A percentile compares a stretch with the other conserved stretches of the same genome.
Conservation (phyloP, 64 coral and sea anemone species). For the Catalaphyllia jardinei region DNA sequence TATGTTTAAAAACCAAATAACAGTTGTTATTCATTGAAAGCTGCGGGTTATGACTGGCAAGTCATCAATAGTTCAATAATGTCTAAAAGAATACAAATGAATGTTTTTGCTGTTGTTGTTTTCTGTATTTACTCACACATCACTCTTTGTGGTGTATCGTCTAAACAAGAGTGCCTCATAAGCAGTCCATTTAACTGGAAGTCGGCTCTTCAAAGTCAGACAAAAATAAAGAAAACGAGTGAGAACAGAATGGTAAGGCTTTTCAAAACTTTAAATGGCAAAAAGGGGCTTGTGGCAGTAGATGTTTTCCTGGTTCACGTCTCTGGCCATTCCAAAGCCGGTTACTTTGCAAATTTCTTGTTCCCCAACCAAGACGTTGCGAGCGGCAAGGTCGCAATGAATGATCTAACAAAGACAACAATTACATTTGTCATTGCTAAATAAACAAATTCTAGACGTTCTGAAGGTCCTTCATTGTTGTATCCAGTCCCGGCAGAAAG, state of each 20-base stretch:
- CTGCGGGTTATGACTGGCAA: not conserved
- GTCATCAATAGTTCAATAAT: not conserved
- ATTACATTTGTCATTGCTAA: not conserved
- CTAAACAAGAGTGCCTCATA: slow-evolving; percentile 45
- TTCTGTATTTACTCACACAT: slow-evolving; percentile 32
- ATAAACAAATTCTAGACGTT: not conserved
- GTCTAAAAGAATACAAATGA: not conserved
- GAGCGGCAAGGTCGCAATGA: slow-evolving; percentile 65
- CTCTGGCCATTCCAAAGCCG: slow-evolving; percentile 64
- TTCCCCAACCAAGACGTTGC: slow-evolving; percentile 68
- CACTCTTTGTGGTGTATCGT: slow-evolving; percentile 49
- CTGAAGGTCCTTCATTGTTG: not conserved
- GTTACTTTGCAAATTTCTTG: slow-evolving; percentile 47
- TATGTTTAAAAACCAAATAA: not conserved
- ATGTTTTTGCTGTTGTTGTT: not conserved
- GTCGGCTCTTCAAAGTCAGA: slow-evolving; percentile 7
- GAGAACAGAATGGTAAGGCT: not conserved
- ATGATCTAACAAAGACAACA: slow-evolving; percentile 22
- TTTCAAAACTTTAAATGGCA: not conserved
- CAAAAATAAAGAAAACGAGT: not conserved
- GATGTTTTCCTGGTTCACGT: slow-evolving; percentile 15
- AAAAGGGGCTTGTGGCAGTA: not conserved
- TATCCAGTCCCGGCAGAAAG: not conserved
- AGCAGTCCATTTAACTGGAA: slow-evolving; percentile 66
- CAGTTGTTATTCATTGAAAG: not conserved